Conservation (phyloP, 30 jellyfish, hydroid and myxozoan genomes). For the Aurelia aurita region DNA sequence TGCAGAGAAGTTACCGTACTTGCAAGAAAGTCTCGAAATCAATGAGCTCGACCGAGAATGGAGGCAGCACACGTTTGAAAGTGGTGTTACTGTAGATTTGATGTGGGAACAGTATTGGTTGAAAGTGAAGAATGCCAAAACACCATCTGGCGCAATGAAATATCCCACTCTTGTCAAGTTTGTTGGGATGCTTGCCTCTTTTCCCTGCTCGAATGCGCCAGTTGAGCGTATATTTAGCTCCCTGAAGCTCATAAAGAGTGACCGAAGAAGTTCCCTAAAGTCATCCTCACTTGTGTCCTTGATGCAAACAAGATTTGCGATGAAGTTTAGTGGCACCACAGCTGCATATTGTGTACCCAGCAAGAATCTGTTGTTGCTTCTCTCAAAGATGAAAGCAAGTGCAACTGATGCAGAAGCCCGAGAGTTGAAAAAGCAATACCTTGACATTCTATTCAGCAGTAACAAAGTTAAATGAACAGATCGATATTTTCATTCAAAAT, state of each 20-base stretch:
- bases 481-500: too few species aligned
- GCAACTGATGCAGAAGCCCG: constrained; percentile 57
- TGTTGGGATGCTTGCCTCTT: constrained; percentile 13
- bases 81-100: neutral
- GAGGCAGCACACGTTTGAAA: constrained; percentile 59
- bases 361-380: neutral
- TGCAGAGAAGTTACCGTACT: constrained; percentile 11
- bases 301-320: constrained; percentile 53
- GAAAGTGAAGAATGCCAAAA: neutral
- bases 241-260: constrained; percentile 43
- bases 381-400: constrained; percentile 51
- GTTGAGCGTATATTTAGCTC: constrained; percentile 48
- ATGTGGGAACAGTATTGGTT: constrained; percentile 26
- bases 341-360: constrained; percentile 2
- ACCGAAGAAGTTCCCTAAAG: constrained; percentile 34
- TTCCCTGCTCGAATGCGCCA: constrained; percentile 62
- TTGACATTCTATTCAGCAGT: too few species aligned
- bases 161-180: constrained; percentile 52
- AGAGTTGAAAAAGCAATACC: neutral
- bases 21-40: neutral
- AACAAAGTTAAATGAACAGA: too few species aligned
- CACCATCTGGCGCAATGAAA: constrained; percentile 27
- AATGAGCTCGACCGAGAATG: constrained; percentile 58
- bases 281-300: constrained; percentile 54
- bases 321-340: constrained; percentile 10